Conservation (phyloP, 2,888 invertebrate genomes). For the Zaprionus obscuricornis region DNA sequence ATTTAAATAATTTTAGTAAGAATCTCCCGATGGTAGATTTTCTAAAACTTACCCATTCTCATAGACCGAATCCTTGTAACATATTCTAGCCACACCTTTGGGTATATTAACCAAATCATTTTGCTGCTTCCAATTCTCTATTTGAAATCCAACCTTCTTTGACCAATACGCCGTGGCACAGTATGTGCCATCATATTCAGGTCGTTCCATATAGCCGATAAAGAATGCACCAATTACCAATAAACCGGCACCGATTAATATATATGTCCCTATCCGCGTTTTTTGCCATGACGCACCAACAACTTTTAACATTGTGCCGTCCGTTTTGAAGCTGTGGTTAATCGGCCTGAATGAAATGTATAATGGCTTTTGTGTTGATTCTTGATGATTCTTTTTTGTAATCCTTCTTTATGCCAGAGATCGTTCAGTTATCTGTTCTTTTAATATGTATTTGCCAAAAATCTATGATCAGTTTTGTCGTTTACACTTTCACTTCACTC, state of each 20-base stretch:
- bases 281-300: conserved; percentile 91
- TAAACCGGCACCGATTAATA: conserved; percentile 87
- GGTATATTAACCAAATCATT: conserved; percentile 87
- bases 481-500: no score
- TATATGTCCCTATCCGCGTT: conserved; percentile 89
- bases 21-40: no score
- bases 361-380: neutral
- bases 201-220: conserved; percentile 88
- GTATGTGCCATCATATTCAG: conserved; percentile 88
- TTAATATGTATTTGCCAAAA: conserved; percentile 1
- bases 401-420: no score
- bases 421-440: no score
- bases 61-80: conserved; percentile 89
- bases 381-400: no score
- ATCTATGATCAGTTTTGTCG: no score
- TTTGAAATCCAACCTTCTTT: conserved; percentile 87
- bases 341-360: neutral
- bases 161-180: conserved; percentile 89
- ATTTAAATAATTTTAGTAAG: neutral
- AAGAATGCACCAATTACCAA: conserved; percentile 88
- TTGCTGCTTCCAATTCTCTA: conserved; percentile 91
- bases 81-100: conserved; percentile 89
- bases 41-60: conserved; percentile 88
- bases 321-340: conserved; percentile 76
- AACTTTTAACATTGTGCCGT: conserved; percentile 88